A percentile compares a stretch with the other conserved stretches of the same genome.
These are phyloP conservation scores for Pangasius larnaudii DNA, from an alignment of 2,797 vertebrate species.

Conservation along the genomic window DNA sequence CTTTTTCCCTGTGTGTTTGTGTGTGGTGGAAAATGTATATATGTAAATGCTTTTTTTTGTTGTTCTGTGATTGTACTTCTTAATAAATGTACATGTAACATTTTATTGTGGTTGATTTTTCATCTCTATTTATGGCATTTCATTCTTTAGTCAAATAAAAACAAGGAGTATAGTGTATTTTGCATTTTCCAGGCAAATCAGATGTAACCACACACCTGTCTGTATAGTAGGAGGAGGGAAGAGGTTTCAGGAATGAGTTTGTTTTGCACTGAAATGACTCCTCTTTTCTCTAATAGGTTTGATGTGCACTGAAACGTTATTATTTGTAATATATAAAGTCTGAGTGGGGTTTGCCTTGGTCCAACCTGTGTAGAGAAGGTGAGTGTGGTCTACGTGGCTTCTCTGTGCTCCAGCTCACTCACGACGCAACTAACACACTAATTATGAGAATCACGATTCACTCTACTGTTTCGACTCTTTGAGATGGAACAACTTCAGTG, in stretches of 20 bases:
- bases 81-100: conserved; percentile 28
- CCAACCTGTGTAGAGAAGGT: background rate
- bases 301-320: background rate
- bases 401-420: background rate
- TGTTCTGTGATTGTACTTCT: conserved; percentile 30
- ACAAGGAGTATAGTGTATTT: background rate
- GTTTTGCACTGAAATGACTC: background rate
- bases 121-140: background rate
- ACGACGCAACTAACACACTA: conserved; percentile 1
- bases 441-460: background rate
- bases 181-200: background rate
- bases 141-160: background rate
- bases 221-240: background rate
- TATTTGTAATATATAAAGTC: background rate
- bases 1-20: conserved; percentile 3
- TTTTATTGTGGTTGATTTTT: background rate
- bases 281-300: background rate
- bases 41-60: conserved; percentile 40
- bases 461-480: background rate
- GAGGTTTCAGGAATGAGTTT: background rate
- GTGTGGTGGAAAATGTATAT: conserved; percentile 22
- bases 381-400: conserved; percentile 28
- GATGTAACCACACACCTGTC: background rate
- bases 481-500: background rate
- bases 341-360: background rate